phyloP scores from a whole-genome alignment of 2,888 invertebrate genomes.

The Dicycla oo region DNA sequence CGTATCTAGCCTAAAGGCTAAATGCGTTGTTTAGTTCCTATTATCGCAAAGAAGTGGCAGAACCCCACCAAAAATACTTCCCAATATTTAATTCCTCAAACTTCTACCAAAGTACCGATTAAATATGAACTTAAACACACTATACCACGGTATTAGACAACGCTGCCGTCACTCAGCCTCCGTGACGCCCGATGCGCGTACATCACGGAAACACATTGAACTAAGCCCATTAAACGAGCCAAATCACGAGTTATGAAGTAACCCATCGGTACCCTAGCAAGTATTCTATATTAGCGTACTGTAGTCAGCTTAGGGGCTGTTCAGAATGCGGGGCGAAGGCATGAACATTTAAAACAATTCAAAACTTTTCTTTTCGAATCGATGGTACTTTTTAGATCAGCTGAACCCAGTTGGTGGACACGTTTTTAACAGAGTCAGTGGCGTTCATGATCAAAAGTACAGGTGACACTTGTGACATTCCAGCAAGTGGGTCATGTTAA shows the following conservation, averaged over 20 bases:
- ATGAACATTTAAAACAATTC: neutral
- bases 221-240: slow-evolving; percentile 79
- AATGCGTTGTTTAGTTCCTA: neutral
- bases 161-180: slow-evolving; percentile 47
- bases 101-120: neutral
- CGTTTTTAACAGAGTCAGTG: neutral
- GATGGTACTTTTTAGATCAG: neutral
- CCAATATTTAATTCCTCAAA: neutral
- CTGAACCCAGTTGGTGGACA: neutral
- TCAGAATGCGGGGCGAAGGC: slow-evolving; percentile 61
- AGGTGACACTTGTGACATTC: neutral
- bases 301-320: slow-evolving; percentile 65
- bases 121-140: slow-evolving; percentile 19
- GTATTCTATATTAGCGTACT: slow-evolving; percentile 76
- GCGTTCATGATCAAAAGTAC: neutral
- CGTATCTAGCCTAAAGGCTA: neutral
- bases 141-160: slow-evolving; percentile 26
- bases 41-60: neutral
- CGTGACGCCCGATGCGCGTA: slow-evolving; percentile 49
- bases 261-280: slow-evolving; percentile 79
- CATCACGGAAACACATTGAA: slow-evolving; percentile 71
- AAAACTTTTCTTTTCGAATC: neutral
- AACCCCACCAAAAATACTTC: neutral
- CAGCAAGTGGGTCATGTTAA: too few relatives aligned
- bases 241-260: slow-evolving; percentile 86